Conservation (phyloP, 2,113 vertebrate genomes). For the Thunnus thynnus region DNA sequence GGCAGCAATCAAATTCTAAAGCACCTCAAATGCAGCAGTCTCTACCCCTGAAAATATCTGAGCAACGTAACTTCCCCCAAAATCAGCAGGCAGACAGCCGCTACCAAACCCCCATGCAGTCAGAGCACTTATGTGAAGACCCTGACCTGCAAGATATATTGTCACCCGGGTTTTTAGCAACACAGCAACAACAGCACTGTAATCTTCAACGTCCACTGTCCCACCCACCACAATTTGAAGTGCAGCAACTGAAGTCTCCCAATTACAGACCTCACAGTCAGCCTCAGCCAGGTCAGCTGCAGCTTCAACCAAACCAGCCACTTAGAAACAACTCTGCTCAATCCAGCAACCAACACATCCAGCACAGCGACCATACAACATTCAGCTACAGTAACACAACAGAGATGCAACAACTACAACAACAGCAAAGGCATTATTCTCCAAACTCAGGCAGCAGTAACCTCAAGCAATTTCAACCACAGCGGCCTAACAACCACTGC, state of each 20-base stretch:
- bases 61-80: slow-evolving; percentile 79
- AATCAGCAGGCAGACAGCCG: slow-evolving; percentile 75
- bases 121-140: slow-evolving; percentile 86
- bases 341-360: slow-evolving; percentile 77
- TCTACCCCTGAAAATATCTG: slow-evolving; percentile 59
- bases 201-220: slow-evolving; percentile 79
- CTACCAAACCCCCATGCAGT: slow-evolving; percentile 79
- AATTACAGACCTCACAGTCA: slow-evolving; percentile 80
- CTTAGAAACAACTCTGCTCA: slow-evolving; percentile 73
- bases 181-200: slow-evolving; percentile 77
- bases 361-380: slow-evolving; percentile 76
- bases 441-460: slow-evolving; percentile 83
- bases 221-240: slow-evolving; percentile 80
- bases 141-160: slow-evolving; percentile 84
- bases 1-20: slow-evolving; percentile 81
- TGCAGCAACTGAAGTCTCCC: slow-evolving; percentile 82
- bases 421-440: slow-evolving; percentile 84
- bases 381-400: slow-evolving; percentile 77
- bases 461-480: slow-evolving; percentile 84
- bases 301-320: slow-evolving; percentile 65
- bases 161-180: slow-evolving; percentile 79
- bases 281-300: slow-evolving; percentile 79
- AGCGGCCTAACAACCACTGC: slow-evolving; percentile 81
- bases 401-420: slow-evolving; percentile 79
- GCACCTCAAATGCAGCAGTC: slow-evolving; percentile 71